Conservation (phyloP, 2,113 vertebrate genomes). For the Microtus ochrogaster region DNA sequence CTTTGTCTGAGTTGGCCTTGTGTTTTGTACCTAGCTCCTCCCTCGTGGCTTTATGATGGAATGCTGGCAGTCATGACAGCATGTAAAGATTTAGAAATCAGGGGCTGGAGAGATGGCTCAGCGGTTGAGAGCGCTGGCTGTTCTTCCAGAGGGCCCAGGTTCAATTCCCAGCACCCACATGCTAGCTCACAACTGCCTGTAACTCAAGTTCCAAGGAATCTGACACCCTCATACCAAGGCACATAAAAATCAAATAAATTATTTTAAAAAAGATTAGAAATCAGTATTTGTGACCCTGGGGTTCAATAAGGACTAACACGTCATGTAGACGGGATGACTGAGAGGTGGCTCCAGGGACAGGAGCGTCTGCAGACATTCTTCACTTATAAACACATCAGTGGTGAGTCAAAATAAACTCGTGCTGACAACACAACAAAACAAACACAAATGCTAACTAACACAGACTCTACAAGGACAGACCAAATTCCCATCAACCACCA, state of each 20-base stretch:
- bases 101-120: too few relatives aligned
- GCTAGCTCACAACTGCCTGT: too few relatives aligned
- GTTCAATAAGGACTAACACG: slow-evolving; percentile 26
- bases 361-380: not conserved
- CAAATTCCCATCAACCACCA: not conserved
- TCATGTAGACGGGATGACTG: not conserved
- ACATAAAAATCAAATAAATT: too few relatives aligned
- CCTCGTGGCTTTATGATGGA: not conserved
- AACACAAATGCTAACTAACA: not conserved
- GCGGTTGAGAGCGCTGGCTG: too few relatives aligned
- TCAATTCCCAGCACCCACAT: too few relatives aligned
- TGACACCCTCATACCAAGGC: too few relatives aligned
- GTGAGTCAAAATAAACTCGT: not conserved
- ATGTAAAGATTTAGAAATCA: not conserved
- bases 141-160: too few relatives aligned
- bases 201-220: too few relatives aligned
- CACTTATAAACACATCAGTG: not conserved
- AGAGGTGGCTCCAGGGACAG: not conserved
- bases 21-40: not conserved
- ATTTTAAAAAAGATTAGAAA: not conserved
- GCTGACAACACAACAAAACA: not conserved
- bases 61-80: not conserved
- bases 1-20: not conserved
- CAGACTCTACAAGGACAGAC: not conserved
- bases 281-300: not conserved